A percentile compares a stretch with the other conserved stretches of the same genome.
These are phyloP conservation scores for Oreohelix idahoensis DNA, from an alignment of 1,140 invertebrate genomes.

Conservation along the genomic window DNA sequence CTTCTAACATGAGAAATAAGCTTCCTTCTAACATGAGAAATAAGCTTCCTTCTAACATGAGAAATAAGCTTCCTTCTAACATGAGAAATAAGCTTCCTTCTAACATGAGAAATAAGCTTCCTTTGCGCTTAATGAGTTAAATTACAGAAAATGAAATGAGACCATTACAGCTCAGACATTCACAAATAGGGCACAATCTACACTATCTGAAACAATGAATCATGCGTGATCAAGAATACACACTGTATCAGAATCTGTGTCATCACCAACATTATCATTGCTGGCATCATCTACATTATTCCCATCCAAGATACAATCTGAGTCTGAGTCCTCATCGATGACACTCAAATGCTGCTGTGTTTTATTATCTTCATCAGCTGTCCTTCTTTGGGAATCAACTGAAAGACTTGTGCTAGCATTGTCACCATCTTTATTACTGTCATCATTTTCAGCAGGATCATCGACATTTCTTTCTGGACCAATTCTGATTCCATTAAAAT, in stretches of 20 bases:
- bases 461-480: not conserved
- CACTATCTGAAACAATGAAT: not conserved
- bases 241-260: constrained; percentile 8
- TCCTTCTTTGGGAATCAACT: not conserved
- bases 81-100: too few relatives aligned
- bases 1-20: too few relatives aligned
- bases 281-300: not conserved
- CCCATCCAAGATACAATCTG: constrained; percentile 15
- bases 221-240: constrained; percentile 12
- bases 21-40: too few relatives aligned
- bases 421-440: constrained; percentile 1
- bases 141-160: not conserved
- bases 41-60: too few relatives aligned
- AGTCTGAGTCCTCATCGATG: constrained; percentile 9
- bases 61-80: too few relatives aligned
- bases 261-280: not conserved
- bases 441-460: not conserved
- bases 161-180: not conserved
- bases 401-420: constrained; percentile 14
- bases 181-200: not conserved
- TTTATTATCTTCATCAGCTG: not conserved
- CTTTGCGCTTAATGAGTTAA: too few relatives aligned
- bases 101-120: too few relatives aligned
- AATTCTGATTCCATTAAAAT: not conserved
- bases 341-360: not conserved